Base-by-base conservation (phyloP, 2,888 invertebrate genomes). In the Cerceris ruficornis region DNA sequence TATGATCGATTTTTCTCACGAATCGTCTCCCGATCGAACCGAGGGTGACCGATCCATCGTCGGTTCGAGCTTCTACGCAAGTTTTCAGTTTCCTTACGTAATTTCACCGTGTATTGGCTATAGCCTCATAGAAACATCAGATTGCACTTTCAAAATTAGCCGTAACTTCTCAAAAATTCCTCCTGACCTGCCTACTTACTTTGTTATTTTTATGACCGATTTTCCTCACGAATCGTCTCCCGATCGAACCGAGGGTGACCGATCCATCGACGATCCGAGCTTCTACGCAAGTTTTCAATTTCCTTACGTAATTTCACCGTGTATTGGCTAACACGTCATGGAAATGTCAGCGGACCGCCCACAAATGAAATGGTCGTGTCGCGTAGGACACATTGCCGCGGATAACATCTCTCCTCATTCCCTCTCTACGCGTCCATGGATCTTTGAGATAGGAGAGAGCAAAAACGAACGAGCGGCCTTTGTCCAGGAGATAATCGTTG, bases 281-380 rank as follows among this genome's bases (percentile, higher is more conserved):
- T n/a, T 50, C n/a, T 50, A 50, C 50, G 77, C 77, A 75, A 77
- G 74, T 83, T 88, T 88, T 82, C 83, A 83, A 73, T 72, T 68
- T 78, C 73, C 71, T 87, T 86, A 80, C 84, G 87, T 83, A 86
- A 88, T 86, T 75, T 73, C 80, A 65, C 71, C 77, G 71, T 83
- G 80, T 84, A 85, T 88, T 87, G 82, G 84, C 77, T 62, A 87
- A 88, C 81, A 69, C 82, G 82, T 87, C 83, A 80, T 82, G 86
- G 85, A 88, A 90, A 88, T 85, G 88, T 89, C 86, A 87, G 85
- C 76, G 79, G 59, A 80, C 83, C 90, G 88, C 90, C 90, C 81
- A 90, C 90, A 82, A 85, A 58, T 62, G 73, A 75, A 84, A 84
- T 80, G 80, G 84, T 78, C 86, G 87, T 83, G 81, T 81, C 81